A percentile compares a stretch with the other conserved stretches of the same genome.
phyloP scores from a whole-genome alignment of 2,888 invertebrate species.

The Gymnoscelis rufifasciata region DNA sequence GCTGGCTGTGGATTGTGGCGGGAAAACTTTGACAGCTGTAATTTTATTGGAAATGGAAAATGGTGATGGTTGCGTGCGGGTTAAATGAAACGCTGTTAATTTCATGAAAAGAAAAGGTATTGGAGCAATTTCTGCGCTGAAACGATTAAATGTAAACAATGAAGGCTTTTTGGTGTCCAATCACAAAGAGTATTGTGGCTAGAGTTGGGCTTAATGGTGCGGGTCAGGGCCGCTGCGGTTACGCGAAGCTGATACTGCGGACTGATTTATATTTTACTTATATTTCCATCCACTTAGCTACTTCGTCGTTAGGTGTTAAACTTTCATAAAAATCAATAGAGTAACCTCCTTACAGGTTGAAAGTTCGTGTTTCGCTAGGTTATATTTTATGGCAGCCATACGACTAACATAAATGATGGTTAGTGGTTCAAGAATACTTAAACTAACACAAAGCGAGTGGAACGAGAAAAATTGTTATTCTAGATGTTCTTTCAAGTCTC shows the following conservation, averaged over 20 bases:
- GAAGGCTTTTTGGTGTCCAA: constrained; percentile 24
- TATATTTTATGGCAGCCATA: no score
- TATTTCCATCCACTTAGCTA: not conserved
- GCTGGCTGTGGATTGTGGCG: constrained; percentile 12
- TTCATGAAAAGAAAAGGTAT: constrained; percentile 14
- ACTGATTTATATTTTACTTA: constrained; percentile 1
- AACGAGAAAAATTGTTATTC: no score
- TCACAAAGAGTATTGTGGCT: constrained; percentile 30
- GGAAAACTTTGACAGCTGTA: constrained; percentile 24
- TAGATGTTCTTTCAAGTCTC: no score
- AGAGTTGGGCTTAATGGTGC: constrained; percentile 23
- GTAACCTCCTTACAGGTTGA: not conserved
- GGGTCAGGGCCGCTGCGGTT: constrained; percentile 29
- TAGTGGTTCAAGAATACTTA: no score
- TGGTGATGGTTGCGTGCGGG: not conserved
- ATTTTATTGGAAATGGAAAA: constrained; percentile 10
- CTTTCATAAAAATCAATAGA: not conserved
- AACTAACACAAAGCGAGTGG: no score
- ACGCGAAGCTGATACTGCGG: constrained; percentile 10
- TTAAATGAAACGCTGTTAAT: constrained; percentile 12
- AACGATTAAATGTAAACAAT: constrained; percentile 29
- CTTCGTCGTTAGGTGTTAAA: not conserved
- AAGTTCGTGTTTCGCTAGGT: no score
- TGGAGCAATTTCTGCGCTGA: constrained; percentile 21
- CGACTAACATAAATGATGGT: no score